phyloP scores from a whole-genome alignment of 2,797 vertebrate genomes.

The Peromyscus eremicus region DNA sequence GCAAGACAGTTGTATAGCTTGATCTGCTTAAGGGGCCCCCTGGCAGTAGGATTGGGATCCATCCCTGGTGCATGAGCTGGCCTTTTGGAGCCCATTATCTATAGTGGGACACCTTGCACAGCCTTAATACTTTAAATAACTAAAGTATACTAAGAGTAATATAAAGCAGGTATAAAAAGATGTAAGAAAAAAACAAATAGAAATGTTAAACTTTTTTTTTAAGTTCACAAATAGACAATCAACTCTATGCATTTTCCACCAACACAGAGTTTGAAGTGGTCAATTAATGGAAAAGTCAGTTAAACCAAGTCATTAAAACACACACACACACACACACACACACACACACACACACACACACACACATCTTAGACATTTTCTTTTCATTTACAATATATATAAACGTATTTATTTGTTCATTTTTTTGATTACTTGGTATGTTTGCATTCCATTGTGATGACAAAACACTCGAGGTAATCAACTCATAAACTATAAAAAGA shows the following conservation, averaged over 20 bases:
- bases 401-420: neutral
- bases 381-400: slow-evolving; percentile 6
- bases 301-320: neutral
- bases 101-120: no score
- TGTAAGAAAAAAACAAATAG: neutral
- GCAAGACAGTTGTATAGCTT: no score
- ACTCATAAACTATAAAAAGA: neutral
- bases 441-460: neutral
- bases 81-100: no score
- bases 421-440: neutral
- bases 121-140: slow-evolving; percentile 13
- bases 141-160: neutral
- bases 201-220: slow-evolving; percentile 25
- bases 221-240: neutral
- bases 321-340: neutral
- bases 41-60: no score
- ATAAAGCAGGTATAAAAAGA: neutral
- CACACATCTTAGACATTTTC: neutral
- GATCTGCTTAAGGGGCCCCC: no score
- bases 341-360: neutral
- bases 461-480: neutral
- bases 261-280: neutral
- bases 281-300: slow-evolving; percentile 9
- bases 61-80: no score
- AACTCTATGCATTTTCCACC: neutral